These are phyloP conservation scores for Hemitrygon akajei DNA, from an alignment of 2,797 vertebrate species.

Conservation along the genomic window DNA sequence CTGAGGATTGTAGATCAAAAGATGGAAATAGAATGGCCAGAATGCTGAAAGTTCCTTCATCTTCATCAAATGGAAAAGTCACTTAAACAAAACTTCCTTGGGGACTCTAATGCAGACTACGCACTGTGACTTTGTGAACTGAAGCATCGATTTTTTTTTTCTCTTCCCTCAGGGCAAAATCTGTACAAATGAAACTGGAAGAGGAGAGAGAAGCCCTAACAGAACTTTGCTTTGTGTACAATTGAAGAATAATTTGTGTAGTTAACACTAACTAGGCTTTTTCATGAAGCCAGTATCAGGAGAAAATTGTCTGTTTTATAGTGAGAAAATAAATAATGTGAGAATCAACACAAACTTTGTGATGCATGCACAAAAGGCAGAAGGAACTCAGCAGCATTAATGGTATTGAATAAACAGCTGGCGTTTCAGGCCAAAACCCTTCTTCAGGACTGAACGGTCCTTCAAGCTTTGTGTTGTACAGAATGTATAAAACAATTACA, in stretches of 20 bases:
- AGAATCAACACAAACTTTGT: not conserved
- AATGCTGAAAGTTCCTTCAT: not conserved
- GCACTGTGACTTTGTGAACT: not conserved
- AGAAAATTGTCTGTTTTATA: not conserved
- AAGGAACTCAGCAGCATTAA: too few relatives aligned
- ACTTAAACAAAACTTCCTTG: not conserved
- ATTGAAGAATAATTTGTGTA: not conserved
- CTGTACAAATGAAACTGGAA: not conserved
- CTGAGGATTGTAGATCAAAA: not conserved
- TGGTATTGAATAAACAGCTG: too few relatives aligned
- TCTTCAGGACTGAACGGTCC: too few relatives aligned
- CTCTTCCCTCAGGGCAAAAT: not conserved
- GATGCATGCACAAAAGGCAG: too few relatives aligned
- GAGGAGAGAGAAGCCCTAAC: not conserved
- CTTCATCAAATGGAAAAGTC: not conserved
- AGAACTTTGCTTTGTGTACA: not conserved
- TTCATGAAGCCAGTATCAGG: not conserved
- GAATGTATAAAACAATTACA: not conserved
- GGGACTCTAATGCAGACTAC: not conserved
- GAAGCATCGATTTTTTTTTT: not conserved
- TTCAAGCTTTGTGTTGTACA: too few relatives aligned
- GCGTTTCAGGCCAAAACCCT: too few relatives aligned
- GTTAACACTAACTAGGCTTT: not conserved
- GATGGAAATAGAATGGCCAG: not conserved
- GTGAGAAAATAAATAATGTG: not conserved